Evolutionary conservation across 2,888 invertebrate species (phyloP).

Genomic region (Morpho achilles): DNA sequence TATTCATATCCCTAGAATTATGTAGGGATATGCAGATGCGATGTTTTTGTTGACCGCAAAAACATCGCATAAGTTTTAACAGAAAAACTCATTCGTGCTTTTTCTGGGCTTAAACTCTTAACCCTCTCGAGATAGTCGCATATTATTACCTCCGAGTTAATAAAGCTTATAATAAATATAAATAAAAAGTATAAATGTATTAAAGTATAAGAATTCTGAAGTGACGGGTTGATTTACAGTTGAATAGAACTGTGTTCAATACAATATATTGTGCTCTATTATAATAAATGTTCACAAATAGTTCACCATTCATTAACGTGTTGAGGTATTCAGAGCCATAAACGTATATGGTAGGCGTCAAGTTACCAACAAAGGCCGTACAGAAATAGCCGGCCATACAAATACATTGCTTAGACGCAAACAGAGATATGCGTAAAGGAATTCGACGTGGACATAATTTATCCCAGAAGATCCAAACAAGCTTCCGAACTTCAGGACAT

Average conservation of each 20-base stretch:
- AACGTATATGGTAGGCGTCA: conserved; percentile 27
- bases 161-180: too few relatives aligned
- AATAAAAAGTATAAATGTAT: too few relatives aligned
- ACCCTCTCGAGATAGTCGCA: too few relatives aligned
- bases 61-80: too few relatives aligned
- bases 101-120: too few relatives aligned
- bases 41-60: too few relatives aligned
- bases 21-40: too few relatives aligned
- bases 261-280: conserved; percentile 10
- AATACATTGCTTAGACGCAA: conserved; percentile 21
- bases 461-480: neutral
- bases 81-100: too few relatives aligned
- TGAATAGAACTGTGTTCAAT: conserved; percentile 10
- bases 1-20: too few relatives aligned
- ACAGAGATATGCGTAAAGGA: conserved; percentile 17
- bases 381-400: conserved; percentile 27
- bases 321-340: conserved; percentile 22
- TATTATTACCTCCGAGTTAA: too few relatives aligned
- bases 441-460: conserved; percentile 10
- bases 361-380: conserved; percentile 27
- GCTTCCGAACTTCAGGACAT: too few relatives aligned
- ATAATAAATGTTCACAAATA: conserved; percentile 19
- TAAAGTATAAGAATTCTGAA: too few relatives aligned
- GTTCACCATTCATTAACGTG: conserved; percentile 24
- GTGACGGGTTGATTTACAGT: neutral